These are phyloP conservation scores for Phyllostomus discolor DNA, from an alignment of 2,113 vertebrate genomes.

Conservation along the genomic window DNA sequence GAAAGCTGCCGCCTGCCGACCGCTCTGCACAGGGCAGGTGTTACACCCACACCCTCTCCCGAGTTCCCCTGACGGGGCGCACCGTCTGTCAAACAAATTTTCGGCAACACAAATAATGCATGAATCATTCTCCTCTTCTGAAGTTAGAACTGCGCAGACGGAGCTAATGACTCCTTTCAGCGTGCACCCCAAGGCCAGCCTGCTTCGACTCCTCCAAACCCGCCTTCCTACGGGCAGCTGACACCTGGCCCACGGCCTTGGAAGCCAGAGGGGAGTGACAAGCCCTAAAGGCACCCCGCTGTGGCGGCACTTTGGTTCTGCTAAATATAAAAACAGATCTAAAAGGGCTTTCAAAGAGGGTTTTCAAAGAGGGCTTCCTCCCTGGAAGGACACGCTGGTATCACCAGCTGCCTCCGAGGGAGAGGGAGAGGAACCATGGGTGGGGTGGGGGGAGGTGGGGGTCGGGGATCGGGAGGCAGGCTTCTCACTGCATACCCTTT, in stretches of 20 bases:
- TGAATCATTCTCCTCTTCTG: background rate
- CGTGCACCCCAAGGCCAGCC: background rate
- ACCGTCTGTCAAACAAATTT: no score
- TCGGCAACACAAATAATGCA: background rate
- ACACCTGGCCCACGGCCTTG: background rate
- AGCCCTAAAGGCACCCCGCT: background rate
- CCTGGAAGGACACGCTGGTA: background rate
- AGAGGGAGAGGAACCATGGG: background rate
- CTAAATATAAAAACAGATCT: background rate
- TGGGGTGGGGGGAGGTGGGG: no score
- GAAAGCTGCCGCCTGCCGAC: accelerated
- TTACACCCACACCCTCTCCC: background rate
- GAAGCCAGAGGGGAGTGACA: background rate
- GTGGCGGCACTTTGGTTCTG: background rate
- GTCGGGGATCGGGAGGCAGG: background rate
- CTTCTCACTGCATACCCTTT: background rate
- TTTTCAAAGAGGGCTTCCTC: background rate
- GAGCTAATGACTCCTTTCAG: background rate
- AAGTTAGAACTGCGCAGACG: background rate
- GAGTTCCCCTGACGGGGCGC: no score
- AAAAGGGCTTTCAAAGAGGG: background rate
- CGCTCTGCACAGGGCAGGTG: background rate
- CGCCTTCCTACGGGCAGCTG: background rate
- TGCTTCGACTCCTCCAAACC: background rate
- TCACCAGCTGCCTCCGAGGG: background rate